Base-by-base conservation (phyloP, 2,888 invertebrate genomes). In the Sclerodermus sp. region DNA sequence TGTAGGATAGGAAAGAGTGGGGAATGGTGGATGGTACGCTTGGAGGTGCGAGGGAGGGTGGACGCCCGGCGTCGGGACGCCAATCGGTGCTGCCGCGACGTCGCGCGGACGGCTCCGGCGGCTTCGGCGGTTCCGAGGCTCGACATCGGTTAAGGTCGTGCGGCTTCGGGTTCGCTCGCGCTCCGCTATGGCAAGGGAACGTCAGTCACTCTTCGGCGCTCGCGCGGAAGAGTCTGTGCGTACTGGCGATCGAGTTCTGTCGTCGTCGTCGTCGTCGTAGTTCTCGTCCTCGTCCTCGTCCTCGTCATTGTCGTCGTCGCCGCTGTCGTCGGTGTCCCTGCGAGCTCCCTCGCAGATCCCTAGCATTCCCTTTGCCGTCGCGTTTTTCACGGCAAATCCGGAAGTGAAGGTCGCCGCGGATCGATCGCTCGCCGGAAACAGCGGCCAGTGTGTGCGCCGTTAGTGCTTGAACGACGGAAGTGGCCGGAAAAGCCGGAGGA, bases 161-260 rank as follows among this genome's bases (percentile, higher is more conserved):
- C 45, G 53, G 13, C 23, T 36, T 71, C 73, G 72, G 64, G 31
- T 39, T 46, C 49, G n/a, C 49, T 66, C 71, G 72, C 56, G 53
- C 47, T 49, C 59, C 49, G 53, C 61, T 58, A 62, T 62, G 62
- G 63, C 58, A 52, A 64, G 55, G 60, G 67, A 69, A 70, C 75
- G 71, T 73, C 76, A 77, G 77, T 77, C 73, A 74, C 76, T 73
- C 74, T 74, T 73, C 73, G 73, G 76, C 74, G 70, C 66, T 75
- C 76, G 76, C 73, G 73, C 75, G 71, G 73, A 68, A 67, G 67
- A 68, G 75, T 71, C 62, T 60, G 64, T 64, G 62, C 64, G 58
- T 59, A 62, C 23, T 23, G 23, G 23, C 23, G 23, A 23, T 23
- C 46, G 58, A 47, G 51, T 53, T 51, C 48, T 50, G 47, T 57